Conservation (phyloP, 2,888 invertebrate species). For the Oscheius sp. region DNA sequence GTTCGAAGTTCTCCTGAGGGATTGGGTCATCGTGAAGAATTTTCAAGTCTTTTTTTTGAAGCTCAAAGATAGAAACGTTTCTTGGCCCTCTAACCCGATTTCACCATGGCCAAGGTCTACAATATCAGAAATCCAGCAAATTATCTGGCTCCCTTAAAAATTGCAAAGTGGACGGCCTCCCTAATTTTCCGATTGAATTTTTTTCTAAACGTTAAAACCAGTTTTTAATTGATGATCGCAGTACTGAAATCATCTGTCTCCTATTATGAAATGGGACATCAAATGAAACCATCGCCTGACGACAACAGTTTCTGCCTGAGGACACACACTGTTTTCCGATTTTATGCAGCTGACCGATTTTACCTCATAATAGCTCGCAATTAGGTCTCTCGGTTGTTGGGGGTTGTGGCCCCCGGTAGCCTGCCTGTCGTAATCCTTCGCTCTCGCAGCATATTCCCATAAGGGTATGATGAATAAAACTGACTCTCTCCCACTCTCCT, state of each 20-base stretch:
- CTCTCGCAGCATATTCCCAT: background rate
- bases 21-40: too few species aligned
- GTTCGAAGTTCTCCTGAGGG: too few species aligned
- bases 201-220: constrained; percentile 6
- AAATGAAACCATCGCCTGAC: background rate
- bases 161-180: background rate
- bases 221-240: constrained; percentile 24
- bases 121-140: too few species aligned
- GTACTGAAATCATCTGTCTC: constrained; percentile 7
- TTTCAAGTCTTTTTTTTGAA: too few species aligned
- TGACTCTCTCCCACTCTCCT: constrained; percentile 5
- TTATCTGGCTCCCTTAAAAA: too few species aligned
- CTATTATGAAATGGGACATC: background rate
- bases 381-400: background rate
- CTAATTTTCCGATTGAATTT: background rate
- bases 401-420: background rate
- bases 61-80: background rate
- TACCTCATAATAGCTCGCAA: constrained; percentile 20
- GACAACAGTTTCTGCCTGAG: too few species aligned
- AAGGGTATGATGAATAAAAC: background rate
- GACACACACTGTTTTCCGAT: constrained; percentile 22
- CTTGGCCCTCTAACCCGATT: too few species aligned
- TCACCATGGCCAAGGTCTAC: too few species aligned
- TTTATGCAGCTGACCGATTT: constrained; percentile 34
- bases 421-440: background rate